Conservation (phyloP, 2,888 invertebrate genomes). For the Zygothrica quintamaculata region DNA sequence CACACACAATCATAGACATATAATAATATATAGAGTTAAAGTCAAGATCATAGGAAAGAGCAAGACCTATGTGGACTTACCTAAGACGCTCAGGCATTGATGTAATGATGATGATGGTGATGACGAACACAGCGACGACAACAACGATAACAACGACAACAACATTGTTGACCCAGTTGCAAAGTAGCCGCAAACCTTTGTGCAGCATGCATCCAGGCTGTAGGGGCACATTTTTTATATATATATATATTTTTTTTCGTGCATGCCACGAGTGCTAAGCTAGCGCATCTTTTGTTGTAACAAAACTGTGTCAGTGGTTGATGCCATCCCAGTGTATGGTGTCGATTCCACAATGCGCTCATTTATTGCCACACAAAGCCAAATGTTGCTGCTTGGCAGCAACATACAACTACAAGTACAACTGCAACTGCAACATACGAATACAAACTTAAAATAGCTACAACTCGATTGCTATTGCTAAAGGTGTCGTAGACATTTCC, state of each 20-base stretch:
- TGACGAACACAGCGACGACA: slow-evolving; percentile 23
- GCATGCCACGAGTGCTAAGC: background rate
- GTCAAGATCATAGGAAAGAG: background rate
- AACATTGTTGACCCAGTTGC: slow-evolving; percentile 62
- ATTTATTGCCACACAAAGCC: slow-evolving; percentile 50
- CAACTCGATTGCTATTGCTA: slow-evolving; percentile 23
- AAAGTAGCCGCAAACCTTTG: slow-evolving; percentile 61
- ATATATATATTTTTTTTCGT: slow-evolving; percentile 6
- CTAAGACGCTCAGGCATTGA: slow-evolving; percentile 42
- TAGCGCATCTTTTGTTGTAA: slow-evolving; percentile 58
- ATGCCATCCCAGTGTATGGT: slow-evolving; percentile 29
- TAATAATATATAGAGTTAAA: slow-evolving; percentile 3
- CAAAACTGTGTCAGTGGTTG: slow-evolving; percentile 55
- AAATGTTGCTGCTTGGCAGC: slow-evolving; percentile 37
- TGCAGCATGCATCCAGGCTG: slow-evolving; percentile 46
- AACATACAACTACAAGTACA: background rate
- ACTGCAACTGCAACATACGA: background rate
- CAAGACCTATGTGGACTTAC: slow-evolving; percentile 55
- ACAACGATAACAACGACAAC: slow-evolving; percentile 10
- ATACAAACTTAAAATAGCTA: too few relatives aligned
- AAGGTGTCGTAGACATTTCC: slow-evolving; percentile 60
- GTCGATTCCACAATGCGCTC: slow-evolving; percentile 48
- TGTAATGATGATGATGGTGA: slow-evolving; percentile 58
- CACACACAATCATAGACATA: slow-evolving; percentile 10
- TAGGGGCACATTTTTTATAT: slow-evolving; percentile 6